These are phyloP conservation scores for Eudasyphora cyanicolor DNA, from an alignment of 2,888 invertebrate species.

Conservation along the genomic window DNA sequence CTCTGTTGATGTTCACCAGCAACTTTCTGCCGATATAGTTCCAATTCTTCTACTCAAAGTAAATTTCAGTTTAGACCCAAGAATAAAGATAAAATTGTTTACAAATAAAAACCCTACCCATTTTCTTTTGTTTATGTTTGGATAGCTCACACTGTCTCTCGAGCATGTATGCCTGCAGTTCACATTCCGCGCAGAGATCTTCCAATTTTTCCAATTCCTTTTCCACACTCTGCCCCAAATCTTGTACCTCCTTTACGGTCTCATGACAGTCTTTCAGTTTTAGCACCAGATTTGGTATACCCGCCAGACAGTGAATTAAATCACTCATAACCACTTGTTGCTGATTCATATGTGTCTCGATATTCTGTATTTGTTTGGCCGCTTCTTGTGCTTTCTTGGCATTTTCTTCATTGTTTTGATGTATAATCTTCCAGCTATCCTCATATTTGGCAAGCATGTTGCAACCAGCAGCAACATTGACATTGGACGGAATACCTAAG, in stretches of 20 bases:
- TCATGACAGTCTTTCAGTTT: slow-evolving; percentile 79
- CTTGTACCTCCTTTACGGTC: slow-evolving; percentile 80
- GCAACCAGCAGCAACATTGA: slow-evolving; percentile 83
- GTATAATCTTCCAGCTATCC: slow-evolving; percentile 84
- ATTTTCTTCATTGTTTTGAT: slow-evolving; percentile 84
- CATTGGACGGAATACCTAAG: slow-evolving; percentile 72
- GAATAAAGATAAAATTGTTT: no score
- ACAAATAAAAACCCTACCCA: slow-evolving; percentile 82
- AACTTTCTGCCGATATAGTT: slow-evolving; percentile 80
- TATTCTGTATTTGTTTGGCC: slow-evolving; percentile 80
- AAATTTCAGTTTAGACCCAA: slow-evolving; percentile 4
- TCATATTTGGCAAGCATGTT: slow-evolving; percentile 85
- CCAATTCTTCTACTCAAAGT: slow-evolving; percentile 75
- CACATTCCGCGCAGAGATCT: slow-evolving; percentile 84
- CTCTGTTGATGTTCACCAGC: slow-evolving; percentile 83
- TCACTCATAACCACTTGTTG: slow-evolving; percentile 74
- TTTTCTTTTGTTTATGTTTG: slow-evolving; percentile 84
- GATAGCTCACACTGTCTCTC: slow-evolving; percentile 84
- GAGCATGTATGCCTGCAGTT: slow-evolving; percentile 83
- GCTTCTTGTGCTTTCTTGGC: slow-evolving; percentile 81
- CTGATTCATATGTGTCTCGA: slow-evolving; percentile 74
- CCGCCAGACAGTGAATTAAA: slow-evolving; percentile 72
- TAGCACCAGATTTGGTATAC: slow-evolving; percentile 76
- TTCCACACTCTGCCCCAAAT: slow-evolving; percentile 82
- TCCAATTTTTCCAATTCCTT: slow-evolving; percentile 82